Conservation (phyloP, 2,888 invertebrate species). For the Ethmia dodecea region DNA sequence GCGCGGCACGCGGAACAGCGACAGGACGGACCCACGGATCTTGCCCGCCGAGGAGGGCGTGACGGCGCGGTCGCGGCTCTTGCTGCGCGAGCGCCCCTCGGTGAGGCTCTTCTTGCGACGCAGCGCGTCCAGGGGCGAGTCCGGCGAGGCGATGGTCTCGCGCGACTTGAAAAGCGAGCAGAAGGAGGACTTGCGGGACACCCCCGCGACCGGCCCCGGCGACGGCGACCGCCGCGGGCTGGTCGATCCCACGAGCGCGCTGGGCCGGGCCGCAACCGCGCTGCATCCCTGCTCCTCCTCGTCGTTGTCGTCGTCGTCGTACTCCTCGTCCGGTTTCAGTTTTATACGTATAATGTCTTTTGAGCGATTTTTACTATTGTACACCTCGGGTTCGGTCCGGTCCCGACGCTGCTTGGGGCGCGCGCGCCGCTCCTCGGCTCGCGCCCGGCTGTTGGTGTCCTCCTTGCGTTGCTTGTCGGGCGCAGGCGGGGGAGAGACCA, state of each 20-base stretch:
- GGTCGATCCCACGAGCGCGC: slow-evolving; percentile 42
- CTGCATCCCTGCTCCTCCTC: slow-evolving; percentile 34
- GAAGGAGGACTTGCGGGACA: slow-evolving; percentile 88
- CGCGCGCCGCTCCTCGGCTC: slow-evolving; percentile 46
- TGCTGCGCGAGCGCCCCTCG: slow-evolving; percentile 79
- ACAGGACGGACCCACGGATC: slow-evolving; percentile 81
- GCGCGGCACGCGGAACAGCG: slow-evolving; percentile 80
- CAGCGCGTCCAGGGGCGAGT: slow-evolving; percentile 73
- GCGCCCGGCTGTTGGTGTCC: slow-evolving; percentile 39
- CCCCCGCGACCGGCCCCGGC: slow-evolving; percentile 80
- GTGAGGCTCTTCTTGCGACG: slow-evolving; percentile 61
- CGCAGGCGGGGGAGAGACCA: slow-evolving; percentile 23
- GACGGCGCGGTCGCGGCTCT: slow-evolving; percentile 79
- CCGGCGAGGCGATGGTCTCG: slow-evolving; percentile 80
- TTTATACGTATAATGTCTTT: slow-evolving; percentile 79
- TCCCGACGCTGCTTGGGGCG: slow-evolving; percentile 45
- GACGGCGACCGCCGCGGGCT: slow-evolving; percentile 62
- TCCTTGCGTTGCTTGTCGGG: slow-evolving; percentile 52
- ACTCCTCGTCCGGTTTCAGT: slow-evolving; percentile 85
- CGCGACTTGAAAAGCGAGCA: slow-evolving; percentile 88
- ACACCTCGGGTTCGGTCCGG: slow-evolving; percentile 55
- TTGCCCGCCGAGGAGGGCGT: slow-evolving; percentile 77
- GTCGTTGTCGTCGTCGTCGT: slow-evolving; percentile 77
- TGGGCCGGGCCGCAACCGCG: background rate
- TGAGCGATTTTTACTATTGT: slow-evolving; percentile 42